Evolutionary conservation across 2,113 vertebrate species (phyloP).

Genomic region (Madoqua kirkii): DNA sequence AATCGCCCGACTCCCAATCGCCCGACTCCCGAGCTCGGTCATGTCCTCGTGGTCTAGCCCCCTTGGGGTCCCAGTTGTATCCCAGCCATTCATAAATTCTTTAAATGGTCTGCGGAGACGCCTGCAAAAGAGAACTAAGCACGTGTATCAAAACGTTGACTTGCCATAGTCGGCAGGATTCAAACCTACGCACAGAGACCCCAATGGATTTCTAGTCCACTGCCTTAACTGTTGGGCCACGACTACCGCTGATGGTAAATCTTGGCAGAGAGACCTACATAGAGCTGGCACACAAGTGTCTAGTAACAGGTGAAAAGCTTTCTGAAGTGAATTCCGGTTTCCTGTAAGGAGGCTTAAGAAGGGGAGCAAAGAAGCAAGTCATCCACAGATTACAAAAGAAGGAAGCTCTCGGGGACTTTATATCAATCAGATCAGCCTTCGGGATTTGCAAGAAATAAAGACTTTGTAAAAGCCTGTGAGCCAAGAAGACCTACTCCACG

Average conservation of each 20-base stretch:
- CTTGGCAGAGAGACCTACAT: too few species aligned
- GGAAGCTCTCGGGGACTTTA: background rate
- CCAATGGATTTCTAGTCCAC: rapidly evolving
- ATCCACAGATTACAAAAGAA: background rate
- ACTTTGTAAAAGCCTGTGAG: rapidly evolving
- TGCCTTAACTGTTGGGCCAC: too few species aligned
- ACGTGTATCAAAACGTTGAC: rapidly evolving
- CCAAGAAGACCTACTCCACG: too few species aligned
- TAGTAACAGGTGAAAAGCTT: background rate
- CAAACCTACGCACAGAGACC: background rate
- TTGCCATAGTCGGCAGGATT: too few species aligned
- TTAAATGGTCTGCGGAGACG: too few species aligned
- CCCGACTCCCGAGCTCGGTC: too few species aligned
- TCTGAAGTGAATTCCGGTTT: background rate
- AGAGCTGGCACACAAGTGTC: too few species aligned
- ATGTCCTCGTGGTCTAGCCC: background rate
- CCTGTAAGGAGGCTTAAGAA: background rate
- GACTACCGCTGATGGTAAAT: rapidly evolving
- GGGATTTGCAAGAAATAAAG: background rate
- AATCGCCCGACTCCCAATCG: rapidly evolving
- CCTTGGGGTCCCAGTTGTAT: too few species aligned
- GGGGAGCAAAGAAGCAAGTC: background rate
- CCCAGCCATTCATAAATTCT: too few species aligned
- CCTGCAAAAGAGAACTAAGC: too few species aligned
- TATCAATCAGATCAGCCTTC: background rate